A percentile compares a stretch with the other conserved stretches of the same genome.
These are phyloP conservation scores for Eurystomus glaucurus DNA, from an alignment of 2,797 vertebrate genomes.

Conservation along the genomic window DNA sequence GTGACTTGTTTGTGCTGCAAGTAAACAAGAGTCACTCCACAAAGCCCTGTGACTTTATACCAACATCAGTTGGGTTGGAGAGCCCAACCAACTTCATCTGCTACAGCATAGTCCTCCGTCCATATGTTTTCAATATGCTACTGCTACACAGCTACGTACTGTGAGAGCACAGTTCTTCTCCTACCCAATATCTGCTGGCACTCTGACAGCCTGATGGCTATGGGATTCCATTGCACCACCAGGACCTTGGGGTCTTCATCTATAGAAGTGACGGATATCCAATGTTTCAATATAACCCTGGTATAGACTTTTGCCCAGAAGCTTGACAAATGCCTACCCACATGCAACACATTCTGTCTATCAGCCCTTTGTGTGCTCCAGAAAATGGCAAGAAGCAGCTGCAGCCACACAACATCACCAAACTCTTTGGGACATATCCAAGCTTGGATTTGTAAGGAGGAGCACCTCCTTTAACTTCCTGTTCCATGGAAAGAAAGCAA, in stretches of 20 bases:
- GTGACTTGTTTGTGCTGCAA: neutral
- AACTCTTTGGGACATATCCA: neutral
- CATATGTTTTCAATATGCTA: neutral
- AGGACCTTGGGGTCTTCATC: neutral
- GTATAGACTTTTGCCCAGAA: neutral
- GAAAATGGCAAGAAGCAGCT: neutral
- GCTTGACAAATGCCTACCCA: neutral
- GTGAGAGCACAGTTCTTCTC: neutral
- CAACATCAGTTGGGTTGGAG: neutral
- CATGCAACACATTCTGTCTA: neutral
- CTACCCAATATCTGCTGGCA: neutral
- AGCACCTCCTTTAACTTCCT: neutral
- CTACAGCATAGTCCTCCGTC: neutral
- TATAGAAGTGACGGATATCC: neutral
- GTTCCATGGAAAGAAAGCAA: neutral
- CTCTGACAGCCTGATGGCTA: neutral
- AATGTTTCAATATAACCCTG: rapidly evolving
- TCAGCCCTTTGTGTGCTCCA: neutral
- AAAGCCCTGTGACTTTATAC: neutral
- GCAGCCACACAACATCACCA: neutral
- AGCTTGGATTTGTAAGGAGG: neutral
- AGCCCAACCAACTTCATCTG: neutral
- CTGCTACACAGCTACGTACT: neutral
- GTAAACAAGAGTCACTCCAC: neutral
- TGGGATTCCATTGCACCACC: rapidly evolving